phyloP scores from a whole-genome alignment of 2,888 invertebrate species.

The Colletes collaris region DNA sequence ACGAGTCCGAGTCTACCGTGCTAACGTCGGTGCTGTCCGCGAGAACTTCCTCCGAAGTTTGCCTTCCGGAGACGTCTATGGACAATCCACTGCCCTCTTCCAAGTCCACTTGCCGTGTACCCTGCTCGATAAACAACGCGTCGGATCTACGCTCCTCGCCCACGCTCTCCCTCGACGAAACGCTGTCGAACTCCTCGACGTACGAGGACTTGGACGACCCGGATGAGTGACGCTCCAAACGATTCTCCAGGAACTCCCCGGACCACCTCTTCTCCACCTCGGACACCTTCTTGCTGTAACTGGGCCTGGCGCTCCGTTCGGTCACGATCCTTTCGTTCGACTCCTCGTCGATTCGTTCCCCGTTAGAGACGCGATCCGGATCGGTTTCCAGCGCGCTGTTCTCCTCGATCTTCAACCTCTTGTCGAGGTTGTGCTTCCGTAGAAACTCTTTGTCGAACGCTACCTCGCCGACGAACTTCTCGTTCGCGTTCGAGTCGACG shows the following conservation, averaged over 20 bases:
- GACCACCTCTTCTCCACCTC: constrained; percentile 80
- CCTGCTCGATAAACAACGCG: background rate
- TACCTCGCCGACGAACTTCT: constrained; percentile 54
- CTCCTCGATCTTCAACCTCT: constrained; percentile 73
- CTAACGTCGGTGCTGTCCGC: constrained; percentile 68
- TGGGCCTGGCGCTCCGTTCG: constrained; percentile 38
- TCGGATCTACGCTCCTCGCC: constrained; percentile 42
- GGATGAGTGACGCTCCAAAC: constrained; percentile 73
- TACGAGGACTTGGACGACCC: constrained; percentile 79
- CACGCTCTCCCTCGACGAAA: constrained; percentile 75
- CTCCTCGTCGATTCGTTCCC: constrained; percentile 47
- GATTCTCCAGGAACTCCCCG: constrained; percentile 75
- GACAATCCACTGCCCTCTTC: background rate
- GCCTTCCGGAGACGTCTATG: constrained; percentile 7
- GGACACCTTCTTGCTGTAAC: constrained; percentile 75
- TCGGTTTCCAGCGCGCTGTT: constrained; percentile 65
- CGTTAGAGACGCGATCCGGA: constrained; percentile 65
- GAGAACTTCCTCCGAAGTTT: constrained; percentile 48
- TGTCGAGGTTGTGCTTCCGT: constrained; percentile 71
- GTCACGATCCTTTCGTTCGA: constrained; percentile 11
- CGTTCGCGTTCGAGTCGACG: constrained; percentile 56
- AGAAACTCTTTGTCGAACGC: constrained; percentile 76
- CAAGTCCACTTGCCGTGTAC: background rate
- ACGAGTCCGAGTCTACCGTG: constrained; percentile 77
- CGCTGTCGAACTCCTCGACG: constrained; percentile 77